A percentile compares a stretch with the other conserved stretches of the same genome.
These are phyloP conservation scores for Fragum whitleyi DNA, from an alignment of 2,888 invertebrate species.

Conservation along the genomic window DNA sequence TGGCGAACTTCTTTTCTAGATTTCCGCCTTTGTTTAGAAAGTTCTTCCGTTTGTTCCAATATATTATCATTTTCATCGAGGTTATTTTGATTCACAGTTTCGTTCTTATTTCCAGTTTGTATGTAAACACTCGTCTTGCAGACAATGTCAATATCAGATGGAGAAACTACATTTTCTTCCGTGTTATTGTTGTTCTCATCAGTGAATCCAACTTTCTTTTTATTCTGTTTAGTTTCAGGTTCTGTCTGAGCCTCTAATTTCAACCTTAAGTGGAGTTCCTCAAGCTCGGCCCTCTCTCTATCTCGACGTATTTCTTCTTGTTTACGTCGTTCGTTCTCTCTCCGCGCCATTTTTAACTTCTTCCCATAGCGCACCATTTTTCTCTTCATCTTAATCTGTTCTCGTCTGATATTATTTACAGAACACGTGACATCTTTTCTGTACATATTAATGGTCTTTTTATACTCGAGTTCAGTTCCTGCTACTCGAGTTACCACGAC, in stretches of 20 bases:
- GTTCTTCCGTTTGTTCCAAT: neutral
- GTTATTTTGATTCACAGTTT: neutral
- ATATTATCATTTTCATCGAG: neutral
- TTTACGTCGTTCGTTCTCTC: conserved; percentile 61
- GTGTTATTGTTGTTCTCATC: conserved; percentile 19
- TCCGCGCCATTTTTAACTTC: conserved; percentile 63
- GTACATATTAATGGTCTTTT: conserved; percentile 73
- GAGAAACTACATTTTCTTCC: conserved; percentile 29
- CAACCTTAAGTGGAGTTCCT: conserved; percentile 57
- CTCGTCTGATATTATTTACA: conserved; percentile 70
- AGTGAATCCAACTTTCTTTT: neutral
- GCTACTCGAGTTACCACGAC: conserved; percentile 75
- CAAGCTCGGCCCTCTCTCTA: conserved; percentile 50
- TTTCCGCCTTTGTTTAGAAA: conserved; percentile 17
- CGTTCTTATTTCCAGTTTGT: conserved; percentile 41
- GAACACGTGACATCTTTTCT: conserved; percentile 71
- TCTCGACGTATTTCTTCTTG: conserved; percentile 54
- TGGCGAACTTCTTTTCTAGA: conserved; percentile 29
- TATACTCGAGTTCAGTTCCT: conserved; percentile 74
- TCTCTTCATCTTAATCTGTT: conserved; percentile 68
- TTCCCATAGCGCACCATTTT: conserved; percentile 66
- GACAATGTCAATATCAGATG: conserved; percentile 45
- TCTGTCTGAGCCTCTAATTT: conserved; percentile 59
- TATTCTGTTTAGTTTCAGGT: conserved; percentile 36
- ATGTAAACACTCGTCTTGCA: conserved; percentile 33